phyloP scores from a whole-genome alignment of 2,797 vertebrate species.

The Tokudaia muenninki region DNA sequence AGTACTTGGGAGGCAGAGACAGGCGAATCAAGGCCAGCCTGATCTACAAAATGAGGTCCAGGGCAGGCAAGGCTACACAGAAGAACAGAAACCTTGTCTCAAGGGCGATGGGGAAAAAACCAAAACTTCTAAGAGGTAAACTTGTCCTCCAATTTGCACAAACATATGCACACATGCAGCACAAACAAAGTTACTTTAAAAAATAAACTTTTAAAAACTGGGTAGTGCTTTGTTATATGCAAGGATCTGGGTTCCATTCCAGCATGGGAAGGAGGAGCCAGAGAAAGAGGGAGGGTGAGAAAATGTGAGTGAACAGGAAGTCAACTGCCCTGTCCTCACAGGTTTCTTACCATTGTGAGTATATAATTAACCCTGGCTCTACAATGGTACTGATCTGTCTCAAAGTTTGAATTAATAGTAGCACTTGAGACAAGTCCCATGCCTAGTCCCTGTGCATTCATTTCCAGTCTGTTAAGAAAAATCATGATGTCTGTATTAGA shows the following conservation, averaged over 20 bases:
- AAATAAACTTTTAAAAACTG: neutral
- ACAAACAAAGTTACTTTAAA: neutral
- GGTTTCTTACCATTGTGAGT: neutral
- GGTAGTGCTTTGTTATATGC: neutral
- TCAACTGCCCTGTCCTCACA: neutral
- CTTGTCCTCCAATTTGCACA: neutral
- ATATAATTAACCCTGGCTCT: neutral
- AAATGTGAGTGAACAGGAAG: neutral
- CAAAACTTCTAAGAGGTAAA: neutral
- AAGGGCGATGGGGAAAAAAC: neutral
- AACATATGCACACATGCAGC: neutral
- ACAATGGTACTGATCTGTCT: neutral
- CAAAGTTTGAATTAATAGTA: neutral
- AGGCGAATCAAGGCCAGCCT: neutral
- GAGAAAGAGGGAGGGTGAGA: too few species aligned
- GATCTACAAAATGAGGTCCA: neutral
- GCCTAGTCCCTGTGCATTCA: neutral
- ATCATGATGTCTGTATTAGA: neutral
- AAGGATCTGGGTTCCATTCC: neutral
- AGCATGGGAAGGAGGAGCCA: neutral
- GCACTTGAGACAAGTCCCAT: neutral
- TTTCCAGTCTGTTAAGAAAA: slow-evolving; percentile 2
- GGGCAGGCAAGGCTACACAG: neutral
- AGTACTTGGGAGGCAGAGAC: neutral
- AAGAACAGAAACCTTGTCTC: neutral